Base-by-base conservation (phyloP, 2,888 invertebrate genomes). In the Drosophila testacea region DNA sequence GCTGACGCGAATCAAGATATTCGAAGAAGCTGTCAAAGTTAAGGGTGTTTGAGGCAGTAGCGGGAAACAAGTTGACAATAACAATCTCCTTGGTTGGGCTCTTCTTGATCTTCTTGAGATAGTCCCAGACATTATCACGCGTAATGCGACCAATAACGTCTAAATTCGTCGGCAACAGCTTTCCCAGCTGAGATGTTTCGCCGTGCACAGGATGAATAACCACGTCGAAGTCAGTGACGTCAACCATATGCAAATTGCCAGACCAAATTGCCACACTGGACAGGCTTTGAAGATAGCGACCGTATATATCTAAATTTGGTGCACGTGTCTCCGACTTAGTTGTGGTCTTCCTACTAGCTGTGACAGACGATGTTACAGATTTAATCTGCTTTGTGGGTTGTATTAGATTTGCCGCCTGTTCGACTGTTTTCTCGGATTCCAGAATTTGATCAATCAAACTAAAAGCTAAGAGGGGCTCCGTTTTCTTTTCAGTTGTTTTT, bases 61-160 rank as follows among this genome's bases (percentile, higher is more conserved):
- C 95, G 0, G 98, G 96, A 77, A 96, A 95, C 55, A 98, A 93
- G 70, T 96, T 94, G 56, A 98, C 93, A 28, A 98, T 94, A 10
- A 97, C 94, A 32, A 98, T 96, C 88, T 98, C 97, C 93, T 98
- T 98, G 69, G 96, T 96, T 50, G 96, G 96, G 44, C 96, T 95
- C 90, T 96, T 96, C 89, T 96, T 97, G 93, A 98, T 97, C 93
- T 98, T 97, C 38, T 95, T 94, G 62, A 99, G 96, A 90, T 99
- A 99, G 65, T 98, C 98, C 97, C 97, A 98, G 6, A 96, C 98
- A 10, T 96, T 97, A 10, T 96, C 96, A 0, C 97, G 97, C 59
- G 95, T 95, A 88, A 99, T 98, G 83, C 99, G 94, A 1, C 99
- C 99, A 11, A 98, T 97, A 38, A 99, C 96, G 87, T 96, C 96